Evolutionary conservation across 2,113 vertebrate species (phyloP), one percentile per base, ranked within the genome.

Genomic region (Prionailurus viverrinus): DNA sequence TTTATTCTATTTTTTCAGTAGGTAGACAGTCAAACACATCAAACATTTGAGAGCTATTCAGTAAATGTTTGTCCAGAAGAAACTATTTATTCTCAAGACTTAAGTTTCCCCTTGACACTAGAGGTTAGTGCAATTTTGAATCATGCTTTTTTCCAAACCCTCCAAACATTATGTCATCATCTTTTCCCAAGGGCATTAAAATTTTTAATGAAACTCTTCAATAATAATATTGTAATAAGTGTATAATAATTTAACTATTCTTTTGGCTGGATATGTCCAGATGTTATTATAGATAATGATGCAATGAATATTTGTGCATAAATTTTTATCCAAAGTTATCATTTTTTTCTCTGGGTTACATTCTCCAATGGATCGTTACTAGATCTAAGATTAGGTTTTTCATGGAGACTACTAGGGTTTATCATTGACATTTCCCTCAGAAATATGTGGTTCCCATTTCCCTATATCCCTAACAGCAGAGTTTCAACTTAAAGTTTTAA

Each of bases 401-500:
- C 79, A 61, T 23, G 58, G 8, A 86, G 93, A 86, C 36, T 10
- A 66, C 51, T 14, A 58, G 53, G 55, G 58, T 86, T 85, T 53
- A 85, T 19, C 71, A 81, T 27, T 85, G 68, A 66, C 36, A 92
- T 45, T 86, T 21, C n/a, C 39, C 66, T 89, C 29, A 91, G 63
- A 36, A 94, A 80, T 61, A 66, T 21, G 3, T 61, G n/a, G 76
- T 79, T 71, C 16, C 23, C 63, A 79, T 90, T 86, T 94, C 31
- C 76, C 11, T 33, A 82, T 13, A 55, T 71, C 31, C 23, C 45
- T 66, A 69, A 51, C 3, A 65, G 51, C 29, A 85, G 29, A 69
- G 29, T 79, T 92, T 85, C 94, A 95, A 80, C 14, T 86, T 55
- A 84, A 83, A 68, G 31, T 88, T 88, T 78, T 33, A 69, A 27